These are phyloP conservation scores for Tetragonisca angustula DNA, from an alignment of 2,888 invertebrate genomes.

Conservation along the genomic window DNA sequence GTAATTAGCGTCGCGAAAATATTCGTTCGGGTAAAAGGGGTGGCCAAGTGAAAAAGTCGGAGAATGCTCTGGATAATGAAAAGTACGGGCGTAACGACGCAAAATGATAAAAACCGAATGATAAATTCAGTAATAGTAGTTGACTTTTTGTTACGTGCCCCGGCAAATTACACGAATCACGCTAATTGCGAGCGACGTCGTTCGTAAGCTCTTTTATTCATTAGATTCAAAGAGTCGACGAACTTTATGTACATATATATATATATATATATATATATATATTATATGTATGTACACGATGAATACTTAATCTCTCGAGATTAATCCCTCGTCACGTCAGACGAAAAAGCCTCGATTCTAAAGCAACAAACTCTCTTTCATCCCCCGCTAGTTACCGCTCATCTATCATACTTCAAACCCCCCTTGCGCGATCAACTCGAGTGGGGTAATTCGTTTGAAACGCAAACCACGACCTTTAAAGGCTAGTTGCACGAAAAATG, in stretches of 20 bases:
- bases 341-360: constrained; percentile 4
- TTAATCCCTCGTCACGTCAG: constrained; percentile 9
- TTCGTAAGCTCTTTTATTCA: constrained; percentile 5
- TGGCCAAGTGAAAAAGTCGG: background rate
- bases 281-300: background rate
- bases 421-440: background rate
- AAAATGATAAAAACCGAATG: background rate
- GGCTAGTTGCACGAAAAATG: background rate
- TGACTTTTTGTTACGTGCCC: background rate
- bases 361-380: background rate
- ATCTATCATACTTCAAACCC: background rate
- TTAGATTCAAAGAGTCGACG: constrained; percentile 23
- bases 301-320: constrained; percentile 35
- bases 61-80: background rate
- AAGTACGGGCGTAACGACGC: background rate
- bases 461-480: background rate
- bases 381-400: background rate
- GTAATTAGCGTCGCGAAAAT: too few relatives aligned
- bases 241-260: background rate
- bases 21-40: background rate
- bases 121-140: background rate
- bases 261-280: too few relatives aligned
- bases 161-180: background rate
- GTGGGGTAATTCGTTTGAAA: background rate
- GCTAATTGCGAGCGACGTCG: background rate